Conservation (phyloP, 2,888 invertebrate genomes). For the Aromia moschata region DNA sequence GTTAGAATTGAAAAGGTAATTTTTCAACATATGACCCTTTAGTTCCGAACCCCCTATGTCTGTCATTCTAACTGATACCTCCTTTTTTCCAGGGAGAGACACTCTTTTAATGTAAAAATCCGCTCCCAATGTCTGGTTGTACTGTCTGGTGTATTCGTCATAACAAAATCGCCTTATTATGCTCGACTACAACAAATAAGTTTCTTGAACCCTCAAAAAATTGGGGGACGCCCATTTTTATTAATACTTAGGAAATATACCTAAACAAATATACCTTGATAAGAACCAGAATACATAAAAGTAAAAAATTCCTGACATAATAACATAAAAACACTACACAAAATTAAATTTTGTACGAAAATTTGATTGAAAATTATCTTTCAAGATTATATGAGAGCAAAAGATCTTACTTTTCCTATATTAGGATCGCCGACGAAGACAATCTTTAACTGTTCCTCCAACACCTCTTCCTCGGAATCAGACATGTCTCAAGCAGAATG, state of each 20-base stretch:
- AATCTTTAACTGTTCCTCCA: slow-evolving; percentile 76
- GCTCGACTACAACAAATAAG: slow-evolving; percentile 68
- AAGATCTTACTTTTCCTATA: slow-evolving; percentile 85
- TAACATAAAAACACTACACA: too few relatives aligned
- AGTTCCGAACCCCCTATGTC: slow-evolving; percentile 85
- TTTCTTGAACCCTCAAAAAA: background rate
- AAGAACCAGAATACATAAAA: too few relatives aligned
- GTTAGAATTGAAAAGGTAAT: slow-evolving; percentile 76
- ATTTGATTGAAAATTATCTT: too few relatives aligned
- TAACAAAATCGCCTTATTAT: slow-evolving; percentile 73
- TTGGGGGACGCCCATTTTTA: too few relatives aligned
- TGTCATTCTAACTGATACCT: slow-evolving; percentile 80
- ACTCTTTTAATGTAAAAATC: slow-evolving; percentile 77
- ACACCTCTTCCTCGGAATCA: slow-evolving; percentile 72
- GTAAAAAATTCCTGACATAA: too few relatives aligned
- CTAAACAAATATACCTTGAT: too few relatives aligned
- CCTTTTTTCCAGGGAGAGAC: slow-evolving; percentile 65
- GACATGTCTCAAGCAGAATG: slow-evolving; percentile 65
- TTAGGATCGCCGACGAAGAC: slow-evolving; percentile 82
- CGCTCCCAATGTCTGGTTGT: slow-evolving; percentile 74
- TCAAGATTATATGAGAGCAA: too few relatives aligned
- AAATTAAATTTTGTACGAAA: too few relatives aligned
- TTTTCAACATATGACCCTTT: slow-evolving; percentile 79
- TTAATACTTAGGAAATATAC: too few relatives aligned
- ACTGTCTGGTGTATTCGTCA: slow-evolving; percentile 71